phyloP scores from a whole-genome alignment of 2,797 vertebrate genomes.

The Atherinosoma microstoma region DNA sequence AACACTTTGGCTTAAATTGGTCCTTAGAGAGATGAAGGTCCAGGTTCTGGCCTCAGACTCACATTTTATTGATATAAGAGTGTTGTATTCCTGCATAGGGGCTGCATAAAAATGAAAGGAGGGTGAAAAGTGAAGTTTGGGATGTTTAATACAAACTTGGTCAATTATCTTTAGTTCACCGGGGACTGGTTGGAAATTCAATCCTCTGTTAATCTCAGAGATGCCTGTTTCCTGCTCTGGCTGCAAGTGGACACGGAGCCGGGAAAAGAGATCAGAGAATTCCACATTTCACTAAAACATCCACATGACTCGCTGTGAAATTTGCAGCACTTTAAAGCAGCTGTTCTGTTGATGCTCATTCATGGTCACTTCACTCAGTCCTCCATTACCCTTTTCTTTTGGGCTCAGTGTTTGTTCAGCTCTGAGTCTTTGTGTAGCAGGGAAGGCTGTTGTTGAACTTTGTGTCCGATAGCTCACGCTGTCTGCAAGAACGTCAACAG shows the following conservation, averaged over 20 bases:
- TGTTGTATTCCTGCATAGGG: constrained; percentile 63
- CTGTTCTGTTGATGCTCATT: constrained; percentile 57
- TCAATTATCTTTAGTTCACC: constrained; percentile 59
- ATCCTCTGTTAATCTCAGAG: constrained; percentile 60
- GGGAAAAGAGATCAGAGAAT: constrained; percentile 56
- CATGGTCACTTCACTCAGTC: constrained; percentile 56
- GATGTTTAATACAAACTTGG: constrained; percentile 67
- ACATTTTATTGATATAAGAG: constrained; percentile 78
- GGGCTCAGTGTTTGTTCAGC: constrained; percentile 45
- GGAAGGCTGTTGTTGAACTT: constrained; percentile 43
- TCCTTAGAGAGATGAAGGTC: constrained; percentile 71
- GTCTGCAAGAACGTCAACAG: constrained; percentile 40
- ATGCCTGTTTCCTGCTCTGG: constrained; percentile 45
- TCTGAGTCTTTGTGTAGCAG: constrained; percentile 32
- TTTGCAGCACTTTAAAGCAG: constrained; percentile 59
- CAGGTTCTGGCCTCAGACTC: constrained; percentile 65
- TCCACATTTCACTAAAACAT: constrained; percentile 60
- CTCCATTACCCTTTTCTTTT: constrained; percentile 32
- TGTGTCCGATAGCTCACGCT: constrained; percentile 38
- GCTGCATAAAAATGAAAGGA: constrained; percentile 61
- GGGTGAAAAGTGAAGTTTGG: constrained; percentile 57
- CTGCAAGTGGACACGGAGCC: constrained; percentile 27
- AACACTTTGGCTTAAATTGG: constrained; percentile 81
- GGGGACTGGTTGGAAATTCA: constrained; percentile 62
- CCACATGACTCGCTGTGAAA: constrained; percentile 44